Conservation (phyloP, 2,797 vertebrate species). For the Pantherophis vulpinus region DNA sequence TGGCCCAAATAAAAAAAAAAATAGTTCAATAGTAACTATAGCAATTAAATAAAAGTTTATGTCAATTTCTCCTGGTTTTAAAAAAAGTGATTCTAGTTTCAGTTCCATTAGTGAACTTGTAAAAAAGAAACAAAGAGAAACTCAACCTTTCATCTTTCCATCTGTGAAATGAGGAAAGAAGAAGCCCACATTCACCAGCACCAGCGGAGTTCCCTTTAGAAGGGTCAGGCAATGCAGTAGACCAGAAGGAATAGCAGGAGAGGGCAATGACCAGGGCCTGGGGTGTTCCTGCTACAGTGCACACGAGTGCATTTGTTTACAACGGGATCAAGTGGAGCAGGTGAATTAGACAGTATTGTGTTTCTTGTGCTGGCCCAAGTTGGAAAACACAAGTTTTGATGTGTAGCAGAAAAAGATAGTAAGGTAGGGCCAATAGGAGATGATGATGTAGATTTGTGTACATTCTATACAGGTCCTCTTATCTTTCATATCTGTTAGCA, state of each 20-base stretch:
- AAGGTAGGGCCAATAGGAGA: neutral
- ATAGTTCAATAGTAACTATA: neutral
- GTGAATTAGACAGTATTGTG: neutral
- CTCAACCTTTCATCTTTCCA: neutral
- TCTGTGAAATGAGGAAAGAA: neutral
- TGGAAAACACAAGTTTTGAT: neutral
- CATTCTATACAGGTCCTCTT: neutral
- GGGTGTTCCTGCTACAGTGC: neutral
- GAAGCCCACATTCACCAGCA: neutral
- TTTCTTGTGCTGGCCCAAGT: neutral
- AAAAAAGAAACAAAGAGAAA: neutral
- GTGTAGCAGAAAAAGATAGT: neutral
- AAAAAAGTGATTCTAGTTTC: neutral
- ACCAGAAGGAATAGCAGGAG: neutral
- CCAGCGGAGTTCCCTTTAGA: neutral
- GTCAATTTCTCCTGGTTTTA: neutral
- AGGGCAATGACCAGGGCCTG: neutral
- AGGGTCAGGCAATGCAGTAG: neutral
- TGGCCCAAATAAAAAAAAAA: neutral
- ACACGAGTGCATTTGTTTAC: neutral
- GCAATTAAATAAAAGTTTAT: neutral
- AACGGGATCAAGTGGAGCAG: neutral
- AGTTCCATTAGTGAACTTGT: neutral
- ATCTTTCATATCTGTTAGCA: conserved; percentile 10
- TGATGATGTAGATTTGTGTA: neutral